Evolutionary conservation across 1,140 invertebrate genomes (phyloP), one percentile per base, ranked within the genome.

Genomic region (Aradophagus sp.): DNA sequence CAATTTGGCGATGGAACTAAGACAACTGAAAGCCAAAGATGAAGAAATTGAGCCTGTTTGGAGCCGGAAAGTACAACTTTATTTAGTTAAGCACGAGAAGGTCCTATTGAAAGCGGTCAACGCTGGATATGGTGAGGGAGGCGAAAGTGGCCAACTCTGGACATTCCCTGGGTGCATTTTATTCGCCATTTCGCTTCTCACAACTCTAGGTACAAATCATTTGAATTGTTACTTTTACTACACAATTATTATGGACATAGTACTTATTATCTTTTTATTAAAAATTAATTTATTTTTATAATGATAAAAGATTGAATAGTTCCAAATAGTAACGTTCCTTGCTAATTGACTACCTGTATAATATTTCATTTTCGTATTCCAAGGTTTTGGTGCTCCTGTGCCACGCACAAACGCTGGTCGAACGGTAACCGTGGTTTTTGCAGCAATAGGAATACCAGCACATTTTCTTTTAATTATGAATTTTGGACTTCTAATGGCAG

Each of bases 401-500:
- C 89, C 89, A 6, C 81, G 87, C 16, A 90, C 89, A 7, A 85
- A 86, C 10, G 75, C 85, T 19, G 89, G 89, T n/a, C 81, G 89
- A 50, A 87, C 85, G 2, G 83, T 87, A n/a, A 87, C 88, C 0
- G 84, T 89, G 0, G 62, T 89, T 23, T 90, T 90, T 65, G 86
- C 88, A 0, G 86, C 86, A 0, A 82, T 90, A 5, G 89, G 89
- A 4, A 89, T 90, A 32, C 89, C 89, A 5, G 79, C 88, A 3
- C 89, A 90, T 73, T 88, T 90, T 50, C 83, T 90, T n/a, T 76
- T 90, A 56, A 84, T 91, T 50, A 70, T 91, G 38, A 91, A 91
- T 77, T 76, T 89, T 7, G 90, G 90, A 6, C 85, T 89, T 20
- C 78, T 89, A 17, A 75, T 88, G 1, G 88, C 89, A 1, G 77